Conservation (phyloP, 2,113 vertebrate species). For the Siniperca knerii region DNA sequence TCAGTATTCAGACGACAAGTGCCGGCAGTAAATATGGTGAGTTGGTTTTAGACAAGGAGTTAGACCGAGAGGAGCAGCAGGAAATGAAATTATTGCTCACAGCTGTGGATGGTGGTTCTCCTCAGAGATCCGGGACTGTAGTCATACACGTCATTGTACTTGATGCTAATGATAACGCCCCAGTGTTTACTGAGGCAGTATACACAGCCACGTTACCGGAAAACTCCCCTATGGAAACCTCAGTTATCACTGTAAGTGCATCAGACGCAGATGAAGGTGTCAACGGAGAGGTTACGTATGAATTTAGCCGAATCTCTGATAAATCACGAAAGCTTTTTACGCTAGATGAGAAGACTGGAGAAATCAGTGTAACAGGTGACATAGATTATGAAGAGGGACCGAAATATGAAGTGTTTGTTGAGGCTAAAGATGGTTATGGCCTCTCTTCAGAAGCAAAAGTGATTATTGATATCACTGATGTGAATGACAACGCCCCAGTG, state of each 20-base stretch:
- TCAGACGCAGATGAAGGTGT: conserved; percentile 13
- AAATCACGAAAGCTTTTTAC: conserved; percentile 39
- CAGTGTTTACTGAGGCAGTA: conserved; percentile 72
- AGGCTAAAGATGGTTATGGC: conserved; percentile 25
- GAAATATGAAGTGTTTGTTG: conserved; percentile 1
- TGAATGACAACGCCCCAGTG: not conserved
- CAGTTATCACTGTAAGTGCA: conserved; percentile 82
- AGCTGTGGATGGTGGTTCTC: conserved; percentile 79
- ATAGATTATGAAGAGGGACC: conserved; percentile 8
- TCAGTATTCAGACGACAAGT: conserved; percentile 62
- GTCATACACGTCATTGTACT: conserved; percentile 71
- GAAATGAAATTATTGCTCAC: conserved; percentile 72
- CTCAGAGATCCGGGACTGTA: conserved; percentile 72
- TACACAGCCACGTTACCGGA: conserved; percentile 74
- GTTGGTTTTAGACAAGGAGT: conserved; percentile 72
- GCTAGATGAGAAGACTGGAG: not conserved
- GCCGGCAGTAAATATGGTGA: conserved; percentile 73
- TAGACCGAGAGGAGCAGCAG: conserved; percentile 72
- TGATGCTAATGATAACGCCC: conserved; percentile 81
- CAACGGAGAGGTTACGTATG: not conserved
- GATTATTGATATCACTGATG: not conserved
- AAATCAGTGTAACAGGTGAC: not conserved
- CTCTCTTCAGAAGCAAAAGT: too few relatives aligned
- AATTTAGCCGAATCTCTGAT: conserved; percentile 28
- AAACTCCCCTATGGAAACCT: conserved; percentile 63